These are phyloP conservation scores for Dendroctonus valens DNA, from an alignment of 1,140 invertebrate species.

Conservation along the genomic window DNA sequence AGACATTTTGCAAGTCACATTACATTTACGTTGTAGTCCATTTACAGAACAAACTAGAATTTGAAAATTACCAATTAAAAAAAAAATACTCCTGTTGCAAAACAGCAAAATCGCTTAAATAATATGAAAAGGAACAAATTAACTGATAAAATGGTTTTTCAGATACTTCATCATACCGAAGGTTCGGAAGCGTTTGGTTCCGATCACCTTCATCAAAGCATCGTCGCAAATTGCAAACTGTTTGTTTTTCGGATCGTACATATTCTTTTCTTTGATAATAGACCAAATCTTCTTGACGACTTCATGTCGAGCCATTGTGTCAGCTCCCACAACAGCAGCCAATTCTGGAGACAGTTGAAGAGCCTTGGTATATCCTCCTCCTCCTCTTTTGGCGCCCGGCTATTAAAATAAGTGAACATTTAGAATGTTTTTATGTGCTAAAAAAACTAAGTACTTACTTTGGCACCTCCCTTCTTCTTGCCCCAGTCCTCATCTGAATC, in stretches of 20 bases:
- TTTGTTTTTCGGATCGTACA: conserved; percentile 92
- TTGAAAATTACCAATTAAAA: too few species aligned
- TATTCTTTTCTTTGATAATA: conserved; percentile 87
- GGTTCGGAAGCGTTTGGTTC: conserved; percentile 84
- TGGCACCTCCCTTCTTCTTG: conserved; percentile 59
- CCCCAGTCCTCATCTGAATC: conserved; percentile 78
- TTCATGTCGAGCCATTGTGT: conserved; percentile 84
- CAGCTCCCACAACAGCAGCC: conserved; percentile 79
- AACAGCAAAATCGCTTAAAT: too few species aligned
- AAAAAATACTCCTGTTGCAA: too few species aligned
- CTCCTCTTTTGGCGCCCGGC: conserved; percentile 51
- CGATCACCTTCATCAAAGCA: conserved; percentile 84
- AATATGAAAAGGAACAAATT: conserved; percentile 42
- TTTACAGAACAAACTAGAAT: too few species aligned
- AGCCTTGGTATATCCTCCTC: conserved; percentile 76
- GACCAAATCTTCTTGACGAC: conserved; percentile 92
- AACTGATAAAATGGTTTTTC: conserved; percentile 83
- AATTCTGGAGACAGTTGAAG: conserved; percentile 84
- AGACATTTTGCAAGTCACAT: too few species aligned
- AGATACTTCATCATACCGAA: conserved; percentile 96
- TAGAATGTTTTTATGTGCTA: too few species aligned
- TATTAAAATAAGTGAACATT: too few species aligned
- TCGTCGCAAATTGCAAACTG: conserved; percentile 93
- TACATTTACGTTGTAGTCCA: too few species aligned
- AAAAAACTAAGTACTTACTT: conserved; percentile 23